These are phyloP conservation scores for Phyllotreta cruciferae DNA, from an alignment of 2,888 invertebrate species.

Conservation along the genomic window DNA sequence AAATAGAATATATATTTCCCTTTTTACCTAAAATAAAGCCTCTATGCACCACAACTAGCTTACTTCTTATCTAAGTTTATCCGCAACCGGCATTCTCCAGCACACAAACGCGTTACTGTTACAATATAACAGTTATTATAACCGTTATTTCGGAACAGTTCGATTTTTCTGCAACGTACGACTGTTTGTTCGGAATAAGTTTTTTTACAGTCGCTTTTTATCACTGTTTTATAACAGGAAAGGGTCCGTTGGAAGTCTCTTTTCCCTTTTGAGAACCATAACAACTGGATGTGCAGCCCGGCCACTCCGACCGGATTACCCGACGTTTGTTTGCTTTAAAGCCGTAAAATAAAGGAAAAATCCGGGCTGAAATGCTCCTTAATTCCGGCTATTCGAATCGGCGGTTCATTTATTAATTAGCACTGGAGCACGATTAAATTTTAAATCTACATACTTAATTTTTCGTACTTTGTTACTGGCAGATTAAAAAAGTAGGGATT, in stretches of 20 bases:
- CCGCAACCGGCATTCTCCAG: too few species aligned
- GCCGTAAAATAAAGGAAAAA: constrained; percentile 13
- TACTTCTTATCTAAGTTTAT: too few species aligned
- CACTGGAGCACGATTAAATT: too few species aligned
- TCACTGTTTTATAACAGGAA: constrained; percentile 19
- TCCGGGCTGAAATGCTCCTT: background rate
- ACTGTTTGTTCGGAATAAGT: background rate
- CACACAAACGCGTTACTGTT: too few species aligned
- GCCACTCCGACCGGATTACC: constrained; percentile 10
- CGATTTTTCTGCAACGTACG: too few species aligned
- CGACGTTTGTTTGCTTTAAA: constrained; percentile 17
- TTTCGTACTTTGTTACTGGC: constrained; percentile 42
- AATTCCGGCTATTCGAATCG: too few species aligned
- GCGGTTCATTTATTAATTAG: too few species aligned
- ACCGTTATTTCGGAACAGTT: too few species aligned
- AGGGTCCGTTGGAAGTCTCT: constrained; percentile 10
- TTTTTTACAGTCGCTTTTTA: constrained; percentile 23
- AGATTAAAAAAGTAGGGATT: constrained; percentile 56
- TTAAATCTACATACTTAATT: constrained; percentile 7
- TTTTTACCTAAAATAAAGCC: constrained; percentile 10
- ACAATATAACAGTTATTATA: too few species aligned
- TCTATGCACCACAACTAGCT: constrained; percentile 8
- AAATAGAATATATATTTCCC: constrained; percentile 20
- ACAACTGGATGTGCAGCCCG: constrained; percentile 11
- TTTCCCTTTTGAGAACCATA: constrained; percentile 8